Conservation (phyloP, 2,888 invertebrate species). For the Neoaliturus tenellus region DNA sequence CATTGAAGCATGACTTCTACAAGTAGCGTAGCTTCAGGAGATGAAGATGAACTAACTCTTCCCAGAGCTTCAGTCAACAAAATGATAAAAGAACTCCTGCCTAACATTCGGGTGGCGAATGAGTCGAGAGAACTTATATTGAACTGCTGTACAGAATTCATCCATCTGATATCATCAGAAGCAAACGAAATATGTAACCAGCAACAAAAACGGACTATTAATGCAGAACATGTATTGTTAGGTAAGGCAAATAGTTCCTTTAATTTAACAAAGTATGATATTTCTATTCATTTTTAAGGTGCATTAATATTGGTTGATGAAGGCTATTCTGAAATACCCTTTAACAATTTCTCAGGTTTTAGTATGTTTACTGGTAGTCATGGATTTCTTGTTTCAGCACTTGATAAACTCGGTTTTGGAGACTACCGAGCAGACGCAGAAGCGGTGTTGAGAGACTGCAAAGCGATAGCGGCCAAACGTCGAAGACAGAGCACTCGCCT, state of each 20-base stretch:
- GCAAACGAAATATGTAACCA: conserved; percentile 97
- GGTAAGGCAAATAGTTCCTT: conserved; percentile 79
- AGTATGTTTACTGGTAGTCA: too few relatives aligned
- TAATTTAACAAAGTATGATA: not conserved
- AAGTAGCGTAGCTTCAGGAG: conserved; percentile 61
- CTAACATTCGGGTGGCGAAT: conserved; percentile 93
- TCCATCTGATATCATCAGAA: conserved; percentile 96
- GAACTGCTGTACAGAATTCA: conserved; percentile 97
- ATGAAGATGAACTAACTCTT: conserved; percentile 95
- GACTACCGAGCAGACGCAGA: conserved; percentile 97
- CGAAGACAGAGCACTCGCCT: conserved; percentile 96
- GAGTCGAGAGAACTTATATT: conserved; percentile 96
- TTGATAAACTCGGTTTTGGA: conserved; percentile 93
- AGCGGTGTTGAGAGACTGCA: conserved; percentile 95
- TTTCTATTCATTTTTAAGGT: too few relatives aligned
- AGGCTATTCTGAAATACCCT: too few relatives aligned
- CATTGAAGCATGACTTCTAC: conserved; percentile 52
- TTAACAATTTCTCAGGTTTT: too few relatives aligned
- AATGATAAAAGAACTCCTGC: conserved; percentile 98
- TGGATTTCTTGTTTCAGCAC: conserved; percentile 80
- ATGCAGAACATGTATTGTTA: conserved; percentile 95
- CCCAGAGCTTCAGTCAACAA: conserved; percentile 99
- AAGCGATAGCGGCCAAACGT: conserved; percentile 97
- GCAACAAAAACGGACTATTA: conserved; percentile 97
- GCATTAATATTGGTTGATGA: too few relatives aligned